phyloP scores from a whole-genome alignment of 2,888 invertebrate genomes.

The Rutpela maculata region DNA sequence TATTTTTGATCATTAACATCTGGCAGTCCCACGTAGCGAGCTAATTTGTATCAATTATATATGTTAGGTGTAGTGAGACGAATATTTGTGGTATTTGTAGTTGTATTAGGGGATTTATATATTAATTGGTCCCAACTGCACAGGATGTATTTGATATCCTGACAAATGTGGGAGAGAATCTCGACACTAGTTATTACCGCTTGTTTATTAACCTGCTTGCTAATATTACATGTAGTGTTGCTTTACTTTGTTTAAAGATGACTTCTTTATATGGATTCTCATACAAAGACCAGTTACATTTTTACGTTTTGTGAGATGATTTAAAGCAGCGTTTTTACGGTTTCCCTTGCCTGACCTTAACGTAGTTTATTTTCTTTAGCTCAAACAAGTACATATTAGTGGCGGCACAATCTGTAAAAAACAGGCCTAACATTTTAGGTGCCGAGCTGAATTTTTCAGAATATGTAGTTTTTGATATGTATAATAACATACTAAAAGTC shows the following conservation, averaged over 20 bases:
- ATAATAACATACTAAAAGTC: too few relatives aligned
- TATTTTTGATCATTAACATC: too few relatives aligned
- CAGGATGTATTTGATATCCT: constrained; percentile 60
- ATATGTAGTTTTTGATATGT: too few relatives aligned
- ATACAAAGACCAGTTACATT: constrained; percentile 34
- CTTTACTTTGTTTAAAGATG: constrained; percentile 25
- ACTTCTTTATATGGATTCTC: constrained; percentile 39
- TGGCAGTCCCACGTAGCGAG: neutral
- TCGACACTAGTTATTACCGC: constrained; percentile 22
- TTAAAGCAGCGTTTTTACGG: constrained; percentile 23
- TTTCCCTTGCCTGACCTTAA: constrained; percentile 15
- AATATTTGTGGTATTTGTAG: constrained; percentile 32
- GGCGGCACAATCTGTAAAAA: too few relatives aligned
- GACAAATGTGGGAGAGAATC: constrained; percentile 60
- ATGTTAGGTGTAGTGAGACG: neutral
- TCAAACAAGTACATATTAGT: constrained; percentile 15
- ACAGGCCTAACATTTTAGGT: too few relatives aligned
- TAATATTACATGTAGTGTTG: constrained; percentile 9
- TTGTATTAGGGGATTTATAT: constrained; percentile 31
- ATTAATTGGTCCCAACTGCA: constrained; percentile 52
- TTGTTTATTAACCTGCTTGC: constrained; percentile 24
- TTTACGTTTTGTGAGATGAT: constrained; percentile 30
- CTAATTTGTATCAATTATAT: constrained; percentile 4
- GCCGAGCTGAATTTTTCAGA: too few relatives aligned
- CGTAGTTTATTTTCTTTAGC: constrained; percentile 17